Evolutionary conservation across 2,113 vertebrate genomes (phyloP), one percentile per base, ranked within the genome.

Genomic region (Gallinago media): DNA sequence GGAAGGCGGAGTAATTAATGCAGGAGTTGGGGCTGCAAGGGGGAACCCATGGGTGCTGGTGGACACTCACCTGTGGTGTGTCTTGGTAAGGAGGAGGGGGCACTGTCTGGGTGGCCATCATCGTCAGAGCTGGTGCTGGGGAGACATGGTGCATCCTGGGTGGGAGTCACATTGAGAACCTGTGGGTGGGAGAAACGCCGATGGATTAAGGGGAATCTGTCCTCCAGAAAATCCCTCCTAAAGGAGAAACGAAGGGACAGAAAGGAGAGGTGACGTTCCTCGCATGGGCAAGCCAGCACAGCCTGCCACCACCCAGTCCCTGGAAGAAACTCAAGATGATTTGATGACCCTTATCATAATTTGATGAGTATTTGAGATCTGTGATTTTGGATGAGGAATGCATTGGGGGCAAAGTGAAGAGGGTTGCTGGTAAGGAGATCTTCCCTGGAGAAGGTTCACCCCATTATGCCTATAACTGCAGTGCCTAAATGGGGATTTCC

Each of bases 101-200:
- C 98, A 99, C 99, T 32, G 99, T 99, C 99, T 99, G 99, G 96
- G 99, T 99, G 99, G 99, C 99, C 99, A 99, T 99, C 99, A 99
- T 99, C 80, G 98, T 99, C 99, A 99, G 97, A 99, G 99, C 98
- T 97, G 99, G 98, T 97, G 99, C 98, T 96, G 99, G 99, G 98
- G 99, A 99, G 98, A 98, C 99, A 99, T 99, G 99, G 99, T 99
- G 99, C 99, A 99, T 99, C 99, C 99, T 99, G 99, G 99, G 99
- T 98, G 97, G 98, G 99, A 98, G 98, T 99, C 99, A 99, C 99
- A 99, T 99, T 74, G 98, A 99, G 99, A 98, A 98, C 97, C 99
- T 99, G 98, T 1, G 42, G 85, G 88, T 55, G 59, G 92, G 88
- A 98, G 73, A 97, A 47, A 13, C 42, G 79, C 40, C 17, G 6